Evolutionary conservation across 2,888 invertebrate genomes (phyloP).

Genomic region (Hyposoter dolosus): DNA sequence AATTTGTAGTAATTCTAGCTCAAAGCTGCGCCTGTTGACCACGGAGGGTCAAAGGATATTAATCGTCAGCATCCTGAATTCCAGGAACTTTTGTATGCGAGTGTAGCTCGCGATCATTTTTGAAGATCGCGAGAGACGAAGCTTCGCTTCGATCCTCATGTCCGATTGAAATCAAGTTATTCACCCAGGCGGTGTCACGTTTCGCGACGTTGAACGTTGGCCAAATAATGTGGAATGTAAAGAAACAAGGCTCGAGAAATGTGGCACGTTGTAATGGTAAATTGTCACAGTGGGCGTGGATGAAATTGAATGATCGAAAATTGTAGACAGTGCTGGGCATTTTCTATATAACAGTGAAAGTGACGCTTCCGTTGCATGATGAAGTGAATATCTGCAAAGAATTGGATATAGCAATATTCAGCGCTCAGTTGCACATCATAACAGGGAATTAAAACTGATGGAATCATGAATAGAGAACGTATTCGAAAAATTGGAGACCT

Average conservation of each 20-base stretch:
- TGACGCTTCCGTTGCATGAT: slow-evolving; percentile 6
- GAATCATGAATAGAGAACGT: not conserved
- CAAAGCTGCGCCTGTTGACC: no score
- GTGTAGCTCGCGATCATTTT: not conserved
- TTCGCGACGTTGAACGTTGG: not conserved
- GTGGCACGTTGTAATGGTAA: not conserved
- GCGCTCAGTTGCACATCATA: not conserved
- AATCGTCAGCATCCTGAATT: no score
- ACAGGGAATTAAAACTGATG: not conserved
- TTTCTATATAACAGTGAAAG: no score
- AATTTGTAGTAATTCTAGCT: no score
- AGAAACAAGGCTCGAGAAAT: not conserved
- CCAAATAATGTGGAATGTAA: not conserved
- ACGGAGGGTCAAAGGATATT: no score
- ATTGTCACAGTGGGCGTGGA: not conserved
- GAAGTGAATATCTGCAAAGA: not conserved
- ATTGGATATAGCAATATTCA: not conserved
- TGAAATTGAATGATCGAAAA: slow-evolving; percentile 28
- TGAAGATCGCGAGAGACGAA: not conserved
- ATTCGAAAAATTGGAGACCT: not conserved
- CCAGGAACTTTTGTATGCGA: no score
- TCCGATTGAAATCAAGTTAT: not conserved
- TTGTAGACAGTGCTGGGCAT: slow-evolving; percentile 15
- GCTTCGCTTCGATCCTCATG: not conserved
- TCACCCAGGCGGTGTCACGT: not conserved